Conservation (phyloP, 1,140 invertebrate species). For the Aethina tumida region DNA sequence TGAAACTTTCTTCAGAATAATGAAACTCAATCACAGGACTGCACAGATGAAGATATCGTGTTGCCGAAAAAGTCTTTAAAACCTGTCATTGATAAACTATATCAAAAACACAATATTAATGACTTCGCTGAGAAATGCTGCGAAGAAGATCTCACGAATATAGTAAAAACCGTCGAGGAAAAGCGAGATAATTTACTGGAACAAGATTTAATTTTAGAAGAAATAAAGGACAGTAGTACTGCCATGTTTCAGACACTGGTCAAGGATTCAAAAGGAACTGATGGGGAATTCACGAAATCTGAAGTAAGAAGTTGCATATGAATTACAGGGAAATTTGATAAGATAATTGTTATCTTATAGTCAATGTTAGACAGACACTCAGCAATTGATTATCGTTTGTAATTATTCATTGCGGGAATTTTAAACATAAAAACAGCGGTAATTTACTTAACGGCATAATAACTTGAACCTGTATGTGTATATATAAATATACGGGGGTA, state of each 20-base stretch:
- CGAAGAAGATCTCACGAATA: conserved; percentile 17
- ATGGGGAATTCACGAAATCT: conserved; percentile 20
- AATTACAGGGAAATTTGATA: too few species aligned
- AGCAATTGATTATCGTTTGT: too few species aligned
- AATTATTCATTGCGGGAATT: too few species aligned
- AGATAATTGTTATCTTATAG: too few species aligned
- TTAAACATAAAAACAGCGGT: too few species aligned
- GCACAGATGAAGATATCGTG: not conserved
- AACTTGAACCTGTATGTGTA: too few species aligned
- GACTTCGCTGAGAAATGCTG: conserved; percentile 11
- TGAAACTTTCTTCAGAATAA: not conserved
- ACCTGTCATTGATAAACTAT: conserved; percentile 23
- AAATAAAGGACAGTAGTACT: conserved; percentile 19
- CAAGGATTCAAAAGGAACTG: not conserved
- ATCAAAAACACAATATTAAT: conserved; percentile 12
- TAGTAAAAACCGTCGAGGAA: conserved; percentile 13
- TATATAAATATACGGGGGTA: too few species aligned
- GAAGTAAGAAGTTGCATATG: conserved; percentile 22
- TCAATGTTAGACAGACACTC: too few species aligned
- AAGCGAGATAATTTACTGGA: conserved; percentile 12
- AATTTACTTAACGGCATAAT: too few species aligned
- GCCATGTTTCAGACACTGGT: conserved; percentile 25
- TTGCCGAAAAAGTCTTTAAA: conserved; percentile 10
- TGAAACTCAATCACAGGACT: not conserved
- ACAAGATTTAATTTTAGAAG: conserved; percentile 17